These are phyloP conservation scores for Cryptoblepharus egeriae DNA, from an alignment of 2,797 vertebrate genomes.

Conservation along the genomic window DNA sequence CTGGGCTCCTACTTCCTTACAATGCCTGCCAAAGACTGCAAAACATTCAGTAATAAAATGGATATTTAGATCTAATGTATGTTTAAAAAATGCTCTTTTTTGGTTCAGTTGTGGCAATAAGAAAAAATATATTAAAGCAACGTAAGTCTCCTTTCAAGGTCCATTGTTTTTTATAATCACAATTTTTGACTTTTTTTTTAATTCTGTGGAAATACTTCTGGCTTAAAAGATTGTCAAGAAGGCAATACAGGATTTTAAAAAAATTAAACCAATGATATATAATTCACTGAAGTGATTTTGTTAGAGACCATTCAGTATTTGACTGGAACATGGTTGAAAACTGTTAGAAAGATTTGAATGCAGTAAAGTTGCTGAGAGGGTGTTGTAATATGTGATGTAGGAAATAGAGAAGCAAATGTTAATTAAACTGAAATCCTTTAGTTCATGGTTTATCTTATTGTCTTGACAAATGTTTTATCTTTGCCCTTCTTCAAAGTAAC, in stretches of 20 bases:
- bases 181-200: constrained; percentile 16
- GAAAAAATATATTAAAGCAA: constrained; percentile 3
- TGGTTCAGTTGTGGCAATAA: background rate
- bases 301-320: background rate
- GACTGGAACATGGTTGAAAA: constrained; percentile 21
- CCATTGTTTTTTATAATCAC: constrained; percentile 2
- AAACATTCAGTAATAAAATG: background rate
- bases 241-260: constrained; percentile 20
- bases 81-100: background rate
- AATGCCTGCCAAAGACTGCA: constrained; percentile 10
- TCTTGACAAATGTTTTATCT: constrained; percentile 12
- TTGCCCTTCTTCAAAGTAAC: constrained; percentile 38
- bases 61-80: background rate
- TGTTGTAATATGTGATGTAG: background rate
- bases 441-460: constrained; percentile 23
- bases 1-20: background rate
- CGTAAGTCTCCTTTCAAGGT: constrained; percentile 5
- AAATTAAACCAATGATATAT: constrained; percentile 18
- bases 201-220: background rate
- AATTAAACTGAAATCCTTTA: constrained; percentile 30
- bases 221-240: constrained; percentile 33
- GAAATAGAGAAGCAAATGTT: constrained; percentile 35
- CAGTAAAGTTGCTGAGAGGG: background rate
- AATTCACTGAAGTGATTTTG: constrained; percentile 42
- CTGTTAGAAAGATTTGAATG: background rate